Evolutionary conservation across 1,140 invertebrate genomes (phyloP).

Genomic region (Lepidurus arcticus): DNA sequence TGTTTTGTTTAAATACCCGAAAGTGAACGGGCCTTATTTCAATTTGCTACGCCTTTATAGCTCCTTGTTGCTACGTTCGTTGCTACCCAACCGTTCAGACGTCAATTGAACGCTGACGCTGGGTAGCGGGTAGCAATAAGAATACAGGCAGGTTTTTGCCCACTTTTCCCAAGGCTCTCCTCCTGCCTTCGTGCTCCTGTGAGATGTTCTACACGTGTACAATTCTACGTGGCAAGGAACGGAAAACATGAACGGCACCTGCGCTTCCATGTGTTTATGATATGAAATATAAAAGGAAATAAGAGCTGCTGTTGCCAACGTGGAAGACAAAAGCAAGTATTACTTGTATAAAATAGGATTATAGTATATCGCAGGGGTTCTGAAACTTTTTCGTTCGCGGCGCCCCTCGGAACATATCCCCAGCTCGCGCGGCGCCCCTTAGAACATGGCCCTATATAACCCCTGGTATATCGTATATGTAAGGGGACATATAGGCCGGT

Average conservation of each 20-base stretch:
- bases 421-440: no score
- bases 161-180: conserved; percentile 11
- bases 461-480: background rate
- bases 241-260: conserved; percentile 6
- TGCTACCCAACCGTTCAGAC: background rate
- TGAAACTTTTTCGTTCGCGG: no score
- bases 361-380: no score
- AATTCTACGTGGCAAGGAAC: background rate
- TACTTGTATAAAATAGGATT: background rate
- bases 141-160: conserved; percentile 5
- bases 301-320: background rate
- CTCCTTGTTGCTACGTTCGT: background rate
- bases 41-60: background rate
- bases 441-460: no score
- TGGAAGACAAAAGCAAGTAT: background rate
- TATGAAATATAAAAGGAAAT: background rate
- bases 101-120: background rate
- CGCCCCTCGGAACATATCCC: no score
- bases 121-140: conserved; percentile 15
- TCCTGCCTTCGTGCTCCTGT: background rate
- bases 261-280: conserved; percentile 8
- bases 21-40: background rate
- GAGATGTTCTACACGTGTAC: background rate
- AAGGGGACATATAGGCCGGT: background rate
- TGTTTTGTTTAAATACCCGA: background rate